phyloP scores from a whole-genome alignment of 1,140 invertebrate genomes.

The Drosophila burlai region DNA sequence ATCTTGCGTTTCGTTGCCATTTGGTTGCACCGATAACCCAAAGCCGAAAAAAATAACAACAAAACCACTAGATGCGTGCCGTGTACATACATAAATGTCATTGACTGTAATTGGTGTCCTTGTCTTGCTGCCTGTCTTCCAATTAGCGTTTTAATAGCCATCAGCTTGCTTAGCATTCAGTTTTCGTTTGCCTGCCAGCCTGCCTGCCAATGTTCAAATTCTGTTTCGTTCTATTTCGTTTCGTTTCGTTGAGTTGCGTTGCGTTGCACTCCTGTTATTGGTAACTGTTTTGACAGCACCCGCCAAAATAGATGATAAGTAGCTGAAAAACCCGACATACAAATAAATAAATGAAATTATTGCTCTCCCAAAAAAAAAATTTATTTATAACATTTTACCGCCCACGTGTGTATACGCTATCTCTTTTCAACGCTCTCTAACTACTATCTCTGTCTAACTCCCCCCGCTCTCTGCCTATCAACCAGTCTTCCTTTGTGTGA shows the following conservation, averaged over 20 bases:
- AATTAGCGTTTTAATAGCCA: background rate
- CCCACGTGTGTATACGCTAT: constrained; percentile 32
- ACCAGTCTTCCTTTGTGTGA: constrained; percentile 34
- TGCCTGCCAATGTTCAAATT: constrained; percentile 40
- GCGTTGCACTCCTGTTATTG: constrained; percentile 29
- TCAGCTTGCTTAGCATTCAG: constrained; percentile 52
- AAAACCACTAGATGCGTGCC: constrained; percentile 9
- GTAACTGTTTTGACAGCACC: background rate
- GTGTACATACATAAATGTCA: constrained; percentile 40
- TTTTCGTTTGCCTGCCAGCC: constrained; percentile 39
- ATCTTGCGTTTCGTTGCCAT: constrained; percentile 8
- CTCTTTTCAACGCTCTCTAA: constrained; percentile 28
- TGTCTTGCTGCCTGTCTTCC: constrained; percentile 33
- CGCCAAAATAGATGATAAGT: constrained; percentile 1
- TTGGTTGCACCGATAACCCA: constrained; percentile 24
- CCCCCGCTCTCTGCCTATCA: constrained; percentile 15
- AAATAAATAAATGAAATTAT: constrained; percentile 11
- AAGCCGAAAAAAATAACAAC: background rate
- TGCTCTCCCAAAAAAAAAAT: background rate
- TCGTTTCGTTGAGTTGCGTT: constrained; percentile 26
- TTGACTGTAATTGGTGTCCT: constrained; percentile 34
- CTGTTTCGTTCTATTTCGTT: constrained; percentile 24
- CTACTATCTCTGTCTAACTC: constrained; percentile 17
- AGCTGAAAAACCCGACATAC: constrained; percentile 7
- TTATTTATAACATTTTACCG: constrained; percentile 30